Percentiles rank a stretch among this genome's conserved stretches.
These are phyloP conservation scores for Galemys pyrenaicus DNA, from an alignment of 2,113 vertebrate genomes.

Conservation along the genomic window DNA sequence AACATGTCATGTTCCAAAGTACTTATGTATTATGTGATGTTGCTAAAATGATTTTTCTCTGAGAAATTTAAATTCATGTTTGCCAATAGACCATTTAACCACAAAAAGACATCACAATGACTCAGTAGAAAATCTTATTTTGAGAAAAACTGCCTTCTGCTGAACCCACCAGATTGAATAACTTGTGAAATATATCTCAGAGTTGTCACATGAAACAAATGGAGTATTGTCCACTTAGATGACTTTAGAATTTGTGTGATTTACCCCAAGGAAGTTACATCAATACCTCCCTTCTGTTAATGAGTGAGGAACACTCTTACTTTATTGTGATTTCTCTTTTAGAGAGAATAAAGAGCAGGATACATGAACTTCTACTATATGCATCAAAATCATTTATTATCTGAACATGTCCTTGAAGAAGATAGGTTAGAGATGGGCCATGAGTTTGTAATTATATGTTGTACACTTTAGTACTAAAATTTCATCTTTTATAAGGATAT, in stretches of 20 bases:
- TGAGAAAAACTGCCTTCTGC: background rate
- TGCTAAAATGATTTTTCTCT: constrained; percentile 37
- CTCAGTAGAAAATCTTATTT: constrained; percentile 4
- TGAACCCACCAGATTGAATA: background rate
- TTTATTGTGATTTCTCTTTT: background rate
- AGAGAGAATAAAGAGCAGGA: background rate
- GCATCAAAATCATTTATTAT: background rate
- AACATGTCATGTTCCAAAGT: background rate
- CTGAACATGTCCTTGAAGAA: background rate
- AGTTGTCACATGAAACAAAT: background rate
- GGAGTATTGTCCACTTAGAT: background rate
- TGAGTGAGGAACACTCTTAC: background rate
- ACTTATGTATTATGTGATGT: background rate
- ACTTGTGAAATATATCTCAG: background rate
- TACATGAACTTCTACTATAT: background rate
- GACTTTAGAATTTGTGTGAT: background rate
- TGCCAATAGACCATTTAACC: background rate
- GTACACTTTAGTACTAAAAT: background rate
- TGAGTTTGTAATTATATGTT: background rate
- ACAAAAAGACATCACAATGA: background rate
- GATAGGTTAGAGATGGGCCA: background rate
- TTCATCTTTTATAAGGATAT: background rate
- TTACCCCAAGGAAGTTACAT: background rate
- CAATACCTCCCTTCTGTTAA: background rate
- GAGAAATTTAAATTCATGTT: background rate